Evolutionary conservation across 2,113 vertebrate genomes (phyloP).

Genomic region (Pundamilia nyererei): DNA sequence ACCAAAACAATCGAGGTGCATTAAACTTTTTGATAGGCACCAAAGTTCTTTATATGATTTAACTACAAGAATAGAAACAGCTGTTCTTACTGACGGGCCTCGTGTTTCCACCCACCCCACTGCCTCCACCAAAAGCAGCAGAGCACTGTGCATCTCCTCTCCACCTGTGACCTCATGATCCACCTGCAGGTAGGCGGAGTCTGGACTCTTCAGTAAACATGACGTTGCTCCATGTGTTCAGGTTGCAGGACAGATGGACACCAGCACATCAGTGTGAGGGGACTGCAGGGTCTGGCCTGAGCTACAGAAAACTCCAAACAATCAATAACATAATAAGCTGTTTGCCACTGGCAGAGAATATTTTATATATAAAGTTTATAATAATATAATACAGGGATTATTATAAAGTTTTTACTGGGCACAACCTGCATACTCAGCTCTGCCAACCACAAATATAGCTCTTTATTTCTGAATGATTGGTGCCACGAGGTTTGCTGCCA

Average conservation of each 20-base stretch:
- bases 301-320: neutral
- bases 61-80: neutral
- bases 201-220: neutral
- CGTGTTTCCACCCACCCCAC: neutral
- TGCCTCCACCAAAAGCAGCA: neutral
- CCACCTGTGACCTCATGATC: neutral
- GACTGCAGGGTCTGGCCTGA: neutral
- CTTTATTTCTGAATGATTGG: accelerated
- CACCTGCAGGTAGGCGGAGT: neutral
- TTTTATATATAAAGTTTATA: accelerated
- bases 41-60: neutral
- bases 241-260: neutral
- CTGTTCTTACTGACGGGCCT: accelerated
- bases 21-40: neutral
- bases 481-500: neutral
- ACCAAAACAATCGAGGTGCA: neutral
- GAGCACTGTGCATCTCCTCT: neutral
- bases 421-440: neutral
- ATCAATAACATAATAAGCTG: neutral
- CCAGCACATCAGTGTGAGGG: neutral
- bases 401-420: neutral
- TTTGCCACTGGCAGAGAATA: neutral
- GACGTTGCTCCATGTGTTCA: neutral
- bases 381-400: neutral
- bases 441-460: accelerated